Evolutionary conservation across 1,140 invertebrate genomes (phyloP).

Genomic region (Liolophura sinensis): DNA sequence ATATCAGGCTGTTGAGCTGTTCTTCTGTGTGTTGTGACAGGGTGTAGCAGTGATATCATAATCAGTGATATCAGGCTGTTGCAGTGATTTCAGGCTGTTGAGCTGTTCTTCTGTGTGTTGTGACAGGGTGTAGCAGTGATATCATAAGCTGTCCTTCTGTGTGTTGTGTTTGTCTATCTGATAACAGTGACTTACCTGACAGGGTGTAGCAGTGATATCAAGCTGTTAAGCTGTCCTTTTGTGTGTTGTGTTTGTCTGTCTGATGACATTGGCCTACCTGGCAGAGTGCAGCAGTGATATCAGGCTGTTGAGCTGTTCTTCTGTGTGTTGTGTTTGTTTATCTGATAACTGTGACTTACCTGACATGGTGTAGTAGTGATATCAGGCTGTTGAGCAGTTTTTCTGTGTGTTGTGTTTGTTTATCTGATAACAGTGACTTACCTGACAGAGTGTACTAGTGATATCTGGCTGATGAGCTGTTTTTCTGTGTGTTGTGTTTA

Average conservation of each 20-base stretch:
- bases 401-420: not conserved
- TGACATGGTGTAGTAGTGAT: slow-evolving; percentile 8
- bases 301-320: slow-evolving; percentile 43
- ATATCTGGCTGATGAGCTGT: slow-evolving; percentile 39
- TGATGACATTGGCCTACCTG: no score
- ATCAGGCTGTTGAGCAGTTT: no score
- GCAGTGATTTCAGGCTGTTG: not conserved
- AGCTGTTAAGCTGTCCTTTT: slow-evolving; percentile 5
- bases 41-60: no score
- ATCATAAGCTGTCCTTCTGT: not conserved
- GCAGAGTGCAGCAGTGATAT: no score
- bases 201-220: slow-evolving; percentile 48
- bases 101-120: not conserved
- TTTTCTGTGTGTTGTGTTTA: slow-evolving; percentile 33
- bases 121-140: no score
- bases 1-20: not conserved
- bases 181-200: not conserved
- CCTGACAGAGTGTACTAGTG: no score
- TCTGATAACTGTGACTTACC: no score
- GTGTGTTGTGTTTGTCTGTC: no score
- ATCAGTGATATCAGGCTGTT: no score
- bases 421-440: not conserved
- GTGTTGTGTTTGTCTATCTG: not conserved
- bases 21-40: no score
- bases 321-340: slow-evolving; percentile 31